Evolutionary conservation across 2,113 vertebrate genomes (phyloP), one percentile per base, ranked within the genome.

Genomic region (Oncorhynchus mykiss): DNA sequence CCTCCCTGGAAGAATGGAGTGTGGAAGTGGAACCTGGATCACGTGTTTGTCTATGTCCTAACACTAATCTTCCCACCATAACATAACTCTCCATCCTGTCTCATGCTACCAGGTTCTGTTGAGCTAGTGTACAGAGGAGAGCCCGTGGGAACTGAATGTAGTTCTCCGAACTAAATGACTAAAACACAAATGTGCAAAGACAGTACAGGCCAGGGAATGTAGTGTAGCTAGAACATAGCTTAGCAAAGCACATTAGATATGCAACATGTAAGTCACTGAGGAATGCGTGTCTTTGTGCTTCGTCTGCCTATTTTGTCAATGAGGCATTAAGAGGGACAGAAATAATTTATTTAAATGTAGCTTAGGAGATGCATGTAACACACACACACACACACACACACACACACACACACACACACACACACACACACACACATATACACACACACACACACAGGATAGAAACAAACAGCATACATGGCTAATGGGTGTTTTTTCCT

Each of bases 341-440:
- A 62, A 62, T 45, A 0, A 54, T 62, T 51, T 1, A 51, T 51
- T 51, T 51, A 13, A 4, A 18, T 54, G 4, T 16, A 3, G 18
- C 9, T 62, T 22, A 62, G 59, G n/a, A 22, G 9, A 16, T 57
- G 25, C 70, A 72, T 0, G 59, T 71, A 84, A 31, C 48, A 72
- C 75, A 78, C 62, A 80, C 24, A 54, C 48, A 51, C 22, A 51
- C 22, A 25, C n/a, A 51, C 64, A 60, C 49, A 76, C 65, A 73
- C 1, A 18, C n/a, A 73, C 54, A 49, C 34, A 51, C 4, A 25
- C 45, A 31, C 48, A 74, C 75, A 78, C 67, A 31, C 48, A 74
- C 75, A 78, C 67, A 62, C 24, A 59, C 54, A 59, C 13, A 14
- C 54, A 18, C 54, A 31, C 20, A 13, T 14, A 72, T 8, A 27